phyloP scores from a whole-genome alignment of 2,888 invertebrate species.

The Melangyna quadrimaculata region DNA sequence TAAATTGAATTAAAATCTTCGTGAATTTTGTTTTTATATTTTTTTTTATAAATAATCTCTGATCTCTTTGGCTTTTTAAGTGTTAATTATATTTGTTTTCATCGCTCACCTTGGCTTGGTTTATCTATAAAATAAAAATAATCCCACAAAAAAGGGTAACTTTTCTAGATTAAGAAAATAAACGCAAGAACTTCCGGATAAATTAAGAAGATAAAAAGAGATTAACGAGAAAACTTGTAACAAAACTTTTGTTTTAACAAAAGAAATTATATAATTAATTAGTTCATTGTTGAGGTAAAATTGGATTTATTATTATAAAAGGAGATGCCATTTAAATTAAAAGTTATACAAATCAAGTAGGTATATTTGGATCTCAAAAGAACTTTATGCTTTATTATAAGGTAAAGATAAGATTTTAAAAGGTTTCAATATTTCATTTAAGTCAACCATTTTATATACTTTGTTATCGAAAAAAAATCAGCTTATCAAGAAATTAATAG shows the following conservation, averaged over 20 bases:
- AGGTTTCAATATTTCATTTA: too few species aligned
- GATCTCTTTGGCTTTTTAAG: neutral
- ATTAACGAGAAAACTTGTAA: conserved; percentile 1
- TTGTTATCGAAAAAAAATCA: too few species aligned
- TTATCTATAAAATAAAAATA: neutral
- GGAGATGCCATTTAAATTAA: neutral
- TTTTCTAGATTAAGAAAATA: neutral
- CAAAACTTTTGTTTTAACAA: neutral
- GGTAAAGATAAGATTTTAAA: neutral
- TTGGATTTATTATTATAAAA: neutral
- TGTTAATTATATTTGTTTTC: neutral
- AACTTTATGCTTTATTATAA: neutral
- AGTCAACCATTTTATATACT: too few species aligned
- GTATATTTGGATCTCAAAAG: neutral
- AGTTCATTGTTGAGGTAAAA: neutral
- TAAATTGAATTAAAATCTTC: neutral
- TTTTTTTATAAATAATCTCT: neutral
- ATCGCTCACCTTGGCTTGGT: neutral
- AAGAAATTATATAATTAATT: conserved; percentile 3
- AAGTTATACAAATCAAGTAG: neutral
- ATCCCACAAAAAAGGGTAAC: neutral
- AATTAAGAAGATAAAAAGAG: neutral
- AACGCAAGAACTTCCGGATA: neutral
- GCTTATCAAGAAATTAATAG: too few species aligned
- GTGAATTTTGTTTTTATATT: neutral